These are phyloP conservation scores for Bombyx huttoni DNA, from an alignment of 2,888 invertebrate species.

Conservation along the genomic window DNA sequence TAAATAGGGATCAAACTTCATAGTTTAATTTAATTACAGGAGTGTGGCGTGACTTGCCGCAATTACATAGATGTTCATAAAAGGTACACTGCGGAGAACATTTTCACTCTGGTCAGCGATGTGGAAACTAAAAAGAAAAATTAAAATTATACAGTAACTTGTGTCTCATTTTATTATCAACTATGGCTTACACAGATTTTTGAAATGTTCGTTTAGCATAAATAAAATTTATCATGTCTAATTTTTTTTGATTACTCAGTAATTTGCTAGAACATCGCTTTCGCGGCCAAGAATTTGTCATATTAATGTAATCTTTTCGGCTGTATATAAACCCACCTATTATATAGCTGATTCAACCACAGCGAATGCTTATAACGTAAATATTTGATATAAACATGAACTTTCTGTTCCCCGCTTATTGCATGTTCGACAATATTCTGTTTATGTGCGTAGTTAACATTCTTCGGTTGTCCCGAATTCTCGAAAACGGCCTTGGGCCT, in stretches of 20 bases:
- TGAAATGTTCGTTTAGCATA: too few relatives aligned
- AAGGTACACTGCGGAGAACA: constrained; percentile 54
- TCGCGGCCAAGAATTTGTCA: too few relatives aligned
- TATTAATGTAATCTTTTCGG: too few relatives aligned
- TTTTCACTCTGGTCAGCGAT: constrained; percentile 54
- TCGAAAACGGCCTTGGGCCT: constrained; percentile 13
- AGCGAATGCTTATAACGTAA: background rate
- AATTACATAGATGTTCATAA: constrained; percentile 50
- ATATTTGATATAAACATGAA: background rate
- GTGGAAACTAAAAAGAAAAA: constrained; percentile 44
- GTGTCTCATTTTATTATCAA: background rate
- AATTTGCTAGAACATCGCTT: too few relatives aligned
- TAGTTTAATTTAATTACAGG: constrained; percentile 23
- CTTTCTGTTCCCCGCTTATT: background rate
- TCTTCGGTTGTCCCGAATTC: constrained; percentile 18
- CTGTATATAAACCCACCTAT: too few relatives aligned
- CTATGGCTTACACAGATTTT: background rate
- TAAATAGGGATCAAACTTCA: background rate
- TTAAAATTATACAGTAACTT: constrained; percentile 9
- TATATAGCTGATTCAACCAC: too few relatives aligned
- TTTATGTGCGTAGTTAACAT: constrained; percentile 16
- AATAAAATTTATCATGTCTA: too few relatives aligned
- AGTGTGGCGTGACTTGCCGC: constrained; percentile 63
- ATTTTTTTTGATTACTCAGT: too few relatives aligned
- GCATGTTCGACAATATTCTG: constrained; percentile 8